phyloP scores from a whole-genome alignment of 2,888 invertebrate species.

The Spatulosminthurus flaviceps region DNA sequence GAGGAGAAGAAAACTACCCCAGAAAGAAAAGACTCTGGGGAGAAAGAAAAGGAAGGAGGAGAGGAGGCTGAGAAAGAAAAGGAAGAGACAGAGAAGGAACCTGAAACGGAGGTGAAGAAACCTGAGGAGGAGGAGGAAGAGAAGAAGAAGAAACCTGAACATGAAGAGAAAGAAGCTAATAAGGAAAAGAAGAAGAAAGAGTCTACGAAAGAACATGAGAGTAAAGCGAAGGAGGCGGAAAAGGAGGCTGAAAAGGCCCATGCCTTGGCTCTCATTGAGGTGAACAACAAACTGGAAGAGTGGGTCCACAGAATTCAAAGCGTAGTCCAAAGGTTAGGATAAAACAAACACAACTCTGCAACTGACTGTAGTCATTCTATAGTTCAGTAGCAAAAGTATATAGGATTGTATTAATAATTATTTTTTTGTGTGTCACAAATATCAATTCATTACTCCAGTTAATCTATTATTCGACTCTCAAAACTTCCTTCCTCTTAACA shows the following conservation, averaged over 20 bases:
- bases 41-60: conserved; percentile 30
- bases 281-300: conserved; percentile 56
- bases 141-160: conserved; percentile 41
- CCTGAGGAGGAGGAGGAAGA: conserved; percentile 39
- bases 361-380: conserved; percentile 41
- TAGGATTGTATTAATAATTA: too few relatives aligned
- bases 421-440: conserved; percentile 46
- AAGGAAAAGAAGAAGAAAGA: conserved; percentile 47
- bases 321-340: conserved; percentile 59
- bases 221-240: neutral
- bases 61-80: conserved; percentile 31
- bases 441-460: conserved; percentile 36
- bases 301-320: conserved; percentile 60
- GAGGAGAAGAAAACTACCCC: conserved; percentile 6
- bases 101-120: conserved; percentile 40
- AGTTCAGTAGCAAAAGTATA: too few relatives aligned
- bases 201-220: neutral
- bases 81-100: conserved; percentile 24
- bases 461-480: neutral
- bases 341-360: conserved; percentile 61
- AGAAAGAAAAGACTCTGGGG: conserved; percentile 21
- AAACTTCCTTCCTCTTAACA: conserved; percentile 38
- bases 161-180: conserved; percentile 32
- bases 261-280: conserved; percentile 45
- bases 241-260: neutral